Percentiles rank a stretch among this genome's conserved stretches.
These are phyloP conservation scores for Allobates femoralis DNA, from an alignment of 2,797 vertebrate genomes.

Conservation along the genomic window DNA sequence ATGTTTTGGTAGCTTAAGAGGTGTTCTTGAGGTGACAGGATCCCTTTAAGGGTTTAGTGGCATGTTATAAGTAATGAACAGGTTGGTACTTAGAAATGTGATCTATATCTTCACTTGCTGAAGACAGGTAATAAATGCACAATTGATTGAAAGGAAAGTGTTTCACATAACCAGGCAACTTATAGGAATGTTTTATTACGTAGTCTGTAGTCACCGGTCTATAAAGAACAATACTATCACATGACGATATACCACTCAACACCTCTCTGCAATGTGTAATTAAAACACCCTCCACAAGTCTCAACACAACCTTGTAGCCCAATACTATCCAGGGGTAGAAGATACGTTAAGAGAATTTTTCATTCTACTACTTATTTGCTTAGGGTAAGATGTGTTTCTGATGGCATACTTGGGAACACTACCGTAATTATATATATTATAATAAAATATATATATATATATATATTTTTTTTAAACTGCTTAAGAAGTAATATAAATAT, in stretches of 20 bases:
- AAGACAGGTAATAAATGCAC: not conserved
- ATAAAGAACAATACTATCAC: slow-evolving; percentile 17
- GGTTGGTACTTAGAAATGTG: not conserved
- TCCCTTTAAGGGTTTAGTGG: too few relatives aligned
- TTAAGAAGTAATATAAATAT: too few relatives aligned
- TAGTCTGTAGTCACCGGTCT: not conserved
- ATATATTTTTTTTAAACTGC: too few relatives aligned
- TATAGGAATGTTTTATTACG: not conserved
- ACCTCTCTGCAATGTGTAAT: not conserved
- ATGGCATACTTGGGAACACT: too few relatives aligned
- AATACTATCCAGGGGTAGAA: not conserved
- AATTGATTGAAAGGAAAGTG: not conserved
- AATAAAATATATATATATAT: too few relatives aligned
- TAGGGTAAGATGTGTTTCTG: too few relatives aligned
- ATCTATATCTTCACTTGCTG: not conserved
- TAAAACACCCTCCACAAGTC: slow-evolving; percentile 1
- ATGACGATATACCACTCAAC: not conserved
- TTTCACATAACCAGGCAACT: slow-evolving; percentile 11
- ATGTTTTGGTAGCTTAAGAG: too few relatives aligned
- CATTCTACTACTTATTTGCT: too few relatives aligned
- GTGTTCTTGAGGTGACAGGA: too few relatives aligned
- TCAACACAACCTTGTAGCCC: not conserved
- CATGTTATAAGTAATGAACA: not conserved
- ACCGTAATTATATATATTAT: too few relatives aligned
- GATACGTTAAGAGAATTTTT: not conserved